Conservation (phyloP, 2,888 invertebrate species). For the Sarcophaga carnaria region DNA sequence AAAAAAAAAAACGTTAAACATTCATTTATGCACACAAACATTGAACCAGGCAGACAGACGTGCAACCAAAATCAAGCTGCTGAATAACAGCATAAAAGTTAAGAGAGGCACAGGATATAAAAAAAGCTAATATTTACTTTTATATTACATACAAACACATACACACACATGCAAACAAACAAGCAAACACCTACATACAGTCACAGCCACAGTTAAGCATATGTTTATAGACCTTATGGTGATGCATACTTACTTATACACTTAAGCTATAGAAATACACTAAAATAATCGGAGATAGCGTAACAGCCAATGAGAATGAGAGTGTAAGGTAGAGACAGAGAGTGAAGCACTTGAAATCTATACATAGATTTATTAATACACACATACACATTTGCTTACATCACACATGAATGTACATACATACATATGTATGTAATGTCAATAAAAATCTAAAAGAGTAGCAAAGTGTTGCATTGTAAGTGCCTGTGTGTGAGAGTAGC, state of each 20-base stretch:
- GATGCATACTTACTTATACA: background rate
- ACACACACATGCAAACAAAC: background rate
- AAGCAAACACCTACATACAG: conserved; percentile 1
- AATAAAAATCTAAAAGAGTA: background rate
- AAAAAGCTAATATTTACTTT: conserved; percentile 67
- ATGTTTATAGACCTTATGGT: background rate
- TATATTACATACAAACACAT: conserved; percentile 53
- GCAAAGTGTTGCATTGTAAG: background rate
- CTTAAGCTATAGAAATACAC: background rate
- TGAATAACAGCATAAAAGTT: conserved; percentile 28
- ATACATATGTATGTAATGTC: conserved; percentile 8
- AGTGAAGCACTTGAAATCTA: background rate
- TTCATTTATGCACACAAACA: conserved; percentile 65
- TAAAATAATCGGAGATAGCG: background rate
- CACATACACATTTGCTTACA: background rate
- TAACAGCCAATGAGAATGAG: background rate
- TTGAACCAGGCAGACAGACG: conserved; percentile 54
- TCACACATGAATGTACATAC: background rate
- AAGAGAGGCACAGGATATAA: conserved; percentile 62
- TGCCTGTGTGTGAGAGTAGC: conserved; percentile 68
- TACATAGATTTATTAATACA: background rate
- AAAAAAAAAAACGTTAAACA: conserved; percentile 51
- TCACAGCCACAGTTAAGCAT: background rate
- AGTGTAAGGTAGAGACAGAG: background rate
- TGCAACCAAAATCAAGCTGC: conserved; percentile 50